Conservation (phyloP, 1,140 invertebrate species). For the Ceratina japonica region DNA sequence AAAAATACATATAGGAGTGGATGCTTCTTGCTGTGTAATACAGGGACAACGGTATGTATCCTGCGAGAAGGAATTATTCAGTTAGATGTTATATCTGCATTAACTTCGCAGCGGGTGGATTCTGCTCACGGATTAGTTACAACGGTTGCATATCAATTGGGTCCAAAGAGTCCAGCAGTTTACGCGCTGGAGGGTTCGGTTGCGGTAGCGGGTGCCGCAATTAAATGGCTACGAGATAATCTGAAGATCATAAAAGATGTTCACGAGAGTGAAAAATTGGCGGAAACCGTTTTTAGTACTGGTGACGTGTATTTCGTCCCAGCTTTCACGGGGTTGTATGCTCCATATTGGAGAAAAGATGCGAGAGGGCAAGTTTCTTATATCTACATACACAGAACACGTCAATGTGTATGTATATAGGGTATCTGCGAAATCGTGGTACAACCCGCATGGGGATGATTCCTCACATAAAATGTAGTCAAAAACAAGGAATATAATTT, state of each 20-base stretch:
- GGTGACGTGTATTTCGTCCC: conserved; percentile 96
- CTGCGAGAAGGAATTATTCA: conserved; percentile 11
- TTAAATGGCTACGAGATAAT: conserved; percentile 93
- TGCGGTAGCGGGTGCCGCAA: conserved; percentile 91
- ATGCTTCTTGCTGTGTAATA: conserved; percentile 97
- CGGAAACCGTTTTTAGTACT: conserved; percentile 82
- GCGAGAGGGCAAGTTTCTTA: conserved; percentile 86
- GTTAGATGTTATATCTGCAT: background rate
- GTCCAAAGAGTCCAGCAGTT: conserved; percentile 86
- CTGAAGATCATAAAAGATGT: conserved; percentile 89
- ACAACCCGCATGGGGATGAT: too few relatives aligned
- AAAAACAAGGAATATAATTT: too few relatives aligned
- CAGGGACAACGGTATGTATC: conserved; percentile 85
- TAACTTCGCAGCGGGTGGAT: conserved; percentile 83
- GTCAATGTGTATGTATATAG: background rate
- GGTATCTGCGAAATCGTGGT: too few relatives aligned
- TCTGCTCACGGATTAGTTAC: conserved; percentile 95
- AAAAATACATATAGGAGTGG: conserved; percentile 99
- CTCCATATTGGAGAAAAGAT: conserved; percentile 96
- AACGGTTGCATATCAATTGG: conserved; percentile 95
- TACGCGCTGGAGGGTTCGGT: conserved; percentile 97
- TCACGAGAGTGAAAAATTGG: conserved; percentile 83
- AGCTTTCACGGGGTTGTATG: conserved; percentile 95
- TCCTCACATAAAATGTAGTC: too few relatives aligned
- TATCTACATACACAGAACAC: background rate